Conservation (phyloP, 2,113 vertebrate genomes). For the Centropristis striata region DNA sequence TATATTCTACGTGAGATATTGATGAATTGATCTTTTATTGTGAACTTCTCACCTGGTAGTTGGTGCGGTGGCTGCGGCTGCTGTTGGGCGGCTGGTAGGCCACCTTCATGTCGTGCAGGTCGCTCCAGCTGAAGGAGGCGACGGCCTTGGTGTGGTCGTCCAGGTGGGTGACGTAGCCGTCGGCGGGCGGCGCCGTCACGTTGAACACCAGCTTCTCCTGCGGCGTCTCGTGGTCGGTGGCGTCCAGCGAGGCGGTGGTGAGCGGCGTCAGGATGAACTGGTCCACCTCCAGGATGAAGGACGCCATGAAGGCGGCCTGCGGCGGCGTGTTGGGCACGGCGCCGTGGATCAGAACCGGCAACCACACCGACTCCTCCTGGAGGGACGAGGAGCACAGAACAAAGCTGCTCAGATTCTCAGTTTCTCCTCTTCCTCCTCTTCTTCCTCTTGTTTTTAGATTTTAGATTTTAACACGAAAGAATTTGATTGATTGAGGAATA, state of each 20-base stretch:
- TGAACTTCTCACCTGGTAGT: constrained; percentile 89
- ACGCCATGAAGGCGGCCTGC: constrained; percentile 80
- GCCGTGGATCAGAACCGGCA: constrained; percentile 78
- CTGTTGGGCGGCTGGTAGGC: constrained; percentile 87
- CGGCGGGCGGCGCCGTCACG: constrained; percentile 54
- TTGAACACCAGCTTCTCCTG: constrained; percentile 77
- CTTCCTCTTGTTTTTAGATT: too few species aligned
- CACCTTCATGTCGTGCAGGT: constrained; percentile 86
- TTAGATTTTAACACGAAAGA: too few species aligned
- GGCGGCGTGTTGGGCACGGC: constrained; percentile 82
- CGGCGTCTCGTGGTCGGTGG: constrained; percentile 79
- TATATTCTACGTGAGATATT: neutral
- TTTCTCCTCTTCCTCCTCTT: too few species aligned
- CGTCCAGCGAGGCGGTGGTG: constrained; percentile 78
- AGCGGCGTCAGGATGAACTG: constrained; percentile 85
- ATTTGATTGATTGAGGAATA: too few species aligned
- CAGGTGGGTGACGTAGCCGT: constrained; percentile 81
- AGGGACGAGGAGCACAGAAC: too few species aligned
- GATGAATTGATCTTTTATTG: too few species aligned
- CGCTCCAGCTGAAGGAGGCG: constrained; percentile 83
- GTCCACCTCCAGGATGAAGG: constrained; percentile 86
- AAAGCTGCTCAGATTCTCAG: too few species aligned
- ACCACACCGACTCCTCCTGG: constrained; percentile 84
- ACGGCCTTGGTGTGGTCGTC: constrained; percentile 79
- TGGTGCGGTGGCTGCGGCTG: constrained; percentile 82